Base-by-base conservation (phyloP, 1,140 invertebrate genomes). In the Drosophila sproati region DNA sequence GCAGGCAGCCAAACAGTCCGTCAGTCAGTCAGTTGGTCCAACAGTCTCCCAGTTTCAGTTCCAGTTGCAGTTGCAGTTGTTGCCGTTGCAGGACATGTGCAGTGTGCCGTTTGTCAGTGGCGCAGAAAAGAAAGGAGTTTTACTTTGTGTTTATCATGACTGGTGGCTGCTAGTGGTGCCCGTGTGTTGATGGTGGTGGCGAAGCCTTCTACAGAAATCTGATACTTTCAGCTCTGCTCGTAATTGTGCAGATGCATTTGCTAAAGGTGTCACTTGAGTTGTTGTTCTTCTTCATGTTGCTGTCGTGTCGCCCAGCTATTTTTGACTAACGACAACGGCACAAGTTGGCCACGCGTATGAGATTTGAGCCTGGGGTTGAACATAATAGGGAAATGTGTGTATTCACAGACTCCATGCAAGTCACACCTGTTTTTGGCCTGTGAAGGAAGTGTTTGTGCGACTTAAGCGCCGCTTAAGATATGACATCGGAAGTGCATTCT, bases 121-220 rank as follows among this genome's bases (percentile, higher is more conserved):
- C 85, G 83, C 85, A 83, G 83, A 89, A 88, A 88, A 88, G 83
- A 88, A 88, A 88, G 83, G 83, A 88, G 83, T 88, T 88, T 70
- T 70, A 59, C 66, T 82, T 83, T 83, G 70, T 60, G 54, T 73
- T 66, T 77, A 37, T 73, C 50, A 54, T 60, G 59, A 77, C 69
- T 77, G 81, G 61, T 86, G 80, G 56, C 62, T 62, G 76, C 20
- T 45, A 61, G 4, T 50, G 59, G 28, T 34, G 52, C 8, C 60
- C 47, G 7, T 63, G 61, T 64, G 62, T 3, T 45, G 37, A 3
- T 45, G 37, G 37, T 67, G 70, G 32, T 64, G 61, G 28, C 39
- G 61, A 35, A 32, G 78, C 78, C 82, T 87, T 83, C 85, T 67
- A 76, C 70, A 72, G 83, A 88, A 88, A 88, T 88, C 85, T 73